Percentiles rank a stretch among this genome's conserved stretches.
These are phyloP conservation scores for Acanthornis magna DNA, from an alignment of 2,797 vertebrate species.

Conservation along the genomic window DNA sequence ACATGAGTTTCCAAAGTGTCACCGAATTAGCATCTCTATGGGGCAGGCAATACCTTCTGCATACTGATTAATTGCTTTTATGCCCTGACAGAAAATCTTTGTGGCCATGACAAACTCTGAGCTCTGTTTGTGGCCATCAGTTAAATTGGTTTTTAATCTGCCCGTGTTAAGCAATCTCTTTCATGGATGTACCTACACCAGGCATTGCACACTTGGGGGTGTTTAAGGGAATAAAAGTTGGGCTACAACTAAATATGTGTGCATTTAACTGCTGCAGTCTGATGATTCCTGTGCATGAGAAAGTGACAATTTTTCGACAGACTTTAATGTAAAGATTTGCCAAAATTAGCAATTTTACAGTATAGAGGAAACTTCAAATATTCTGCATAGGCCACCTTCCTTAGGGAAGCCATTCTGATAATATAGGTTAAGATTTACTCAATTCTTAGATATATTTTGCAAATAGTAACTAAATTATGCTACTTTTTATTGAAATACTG, in stretches of 20 bases:
- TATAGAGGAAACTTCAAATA: neutral
- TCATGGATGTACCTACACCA: neutral
- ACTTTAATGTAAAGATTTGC: neutral
- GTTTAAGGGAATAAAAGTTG: neutral
- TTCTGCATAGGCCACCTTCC: neutral
- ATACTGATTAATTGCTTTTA: constrained; percentile 77
- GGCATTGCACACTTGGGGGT: neutral
- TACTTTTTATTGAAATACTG: neutral
- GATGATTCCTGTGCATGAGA: neutral
- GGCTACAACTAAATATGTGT: neutral
- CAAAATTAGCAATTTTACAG: neutral
- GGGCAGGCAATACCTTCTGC: constrained; percentile 66
- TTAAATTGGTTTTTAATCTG: constrained; percentile 66
- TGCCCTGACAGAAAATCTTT: constrained; percentile 84
- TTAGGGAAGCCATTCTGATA: neutral
- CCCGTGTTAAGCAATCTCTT: constrained; percentile 1
- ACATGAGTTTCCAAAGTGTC: constrained; percentile 76
- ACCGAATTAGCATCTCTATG: constrained; percentile 78
- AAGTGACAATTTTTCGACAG: neutral
- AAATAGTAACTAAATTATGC: neutral
- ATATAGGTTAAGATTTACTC: neutral
- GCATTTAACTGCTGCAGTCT: neutral
- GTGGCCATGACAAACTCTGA: constrained; percentile 83
- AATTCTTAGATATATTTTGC: neutral
- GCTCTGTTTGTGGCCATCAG: constrained; percentile 81